phyloP scores from a whole-genome alignment of 2,113 vertebrate species.

The Mobula hypostoma region DNA sequence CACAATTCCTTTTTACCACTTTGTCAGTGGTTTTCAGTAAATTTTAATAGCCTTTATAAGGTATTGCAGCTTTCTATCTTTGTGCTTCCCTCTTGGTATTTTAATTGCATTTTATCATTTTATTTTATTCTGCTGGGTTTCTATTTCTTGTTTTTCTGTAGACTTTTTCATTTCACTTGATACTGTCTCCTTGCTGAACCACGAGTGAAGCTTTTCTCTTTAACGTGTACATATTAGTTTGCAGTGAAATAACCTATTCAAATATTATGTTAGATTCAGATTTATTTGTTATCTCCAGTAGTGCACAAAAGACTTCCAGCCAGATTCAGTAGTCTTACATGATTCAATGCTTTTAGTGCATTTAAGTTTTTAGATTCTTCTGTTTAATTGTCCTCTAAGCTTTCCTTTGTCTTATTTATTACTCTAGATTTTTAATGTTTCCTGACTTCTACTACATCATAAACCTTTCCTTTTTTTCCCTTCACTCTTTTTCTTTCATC shows the following conservation, averaged over 20 bases:
- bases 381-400: too few species aligned
- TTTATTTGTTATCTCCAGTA: too few species aligned
- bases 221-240: neutral
- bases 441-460: too few species aligned
- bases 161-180: neutral
- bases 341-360: too few species aligned
- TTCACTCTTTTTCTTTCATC: too few species aligned
- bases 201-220: neutral
- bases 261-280: neutral
- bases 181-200: neutral
- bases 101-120: neutral
- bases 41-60: neutral
- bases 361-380: too few species aligned
- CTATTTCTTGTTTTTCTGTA: neutral
- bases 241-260: neutral
- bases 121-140: neutral
- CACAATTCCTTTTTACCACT: neutral
- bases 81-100: neutral
- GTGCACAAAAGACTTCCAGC: too few species aligned
- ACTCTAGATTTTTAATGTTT: too few species aligned
- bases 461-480: too few species aligned
- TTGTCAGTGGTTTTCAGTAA: neutral
- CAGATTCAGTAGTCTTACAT: too few species aligned
- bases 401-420: too few species aligned
- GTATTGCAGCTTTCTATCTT: neutral